Evolutionary conservation across 1,140 invertebrate genomes (phyloP).

Genomic region (honey bee (Apis mellifera)): Amel_HAv3.1 CM009944.2:3718001-3718500

Average conservation of each 20-base stretch:
- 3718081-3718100: no score
- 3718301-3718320: constrained; percentile 18
- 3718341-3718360: constrained; percentile 30
- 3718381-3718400: neutral
- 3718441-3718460: constrained; percentile 27
- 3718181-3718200: neutral
- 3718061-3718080: no score
- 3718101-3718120: no score
- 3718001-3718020: no score
- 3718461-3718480: constrained; percentile 46
- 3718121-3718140: no score
- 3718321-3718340: constrained; percentile 12
- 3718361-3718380: constrained; percentile 14
- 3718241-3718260: neutral
- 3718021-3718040: no score
- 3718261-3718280: neutral
- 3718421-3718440: neutral
- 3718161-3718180: neutral
- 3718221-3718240: neutral
- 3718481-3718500: constrained; percentile 49
- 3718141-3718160: neutral
- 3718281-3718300: neutral
- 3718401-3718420: neutral
- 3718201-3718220: neutral
- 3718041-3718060: no score